These are phyloP conservation scores for Clarias batrachus DNA, from an alignment of 2,113 vertebrate species.

Conservation along the genomic window DNA sequence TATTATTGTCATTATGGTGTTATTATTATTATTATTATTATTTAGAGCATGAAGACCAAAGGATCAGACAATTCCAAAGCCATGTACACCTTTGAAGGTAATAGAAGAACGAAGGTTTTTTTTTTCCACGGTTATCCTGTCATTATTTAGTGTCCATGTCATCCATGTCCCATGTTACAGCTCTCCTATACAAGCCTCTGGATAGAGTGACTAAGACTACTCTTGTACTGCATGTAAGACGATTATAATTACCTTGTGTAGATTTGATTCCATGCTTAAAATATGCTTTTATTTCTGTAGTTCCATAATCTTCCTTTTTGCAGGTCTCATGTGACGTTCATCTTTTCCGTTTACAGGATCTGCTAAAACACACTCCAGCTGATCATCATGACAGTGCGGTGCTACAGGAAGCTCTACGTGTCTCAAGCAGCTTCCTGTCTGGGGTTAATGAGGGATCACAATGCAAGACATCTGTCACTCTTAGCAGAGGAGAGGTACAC, in stretches of 20 bases:
- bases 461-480: conserved; percentile 67
- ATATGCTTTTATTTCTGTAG: conserved; percentile 4
- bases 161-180: conserved; percentile 52
- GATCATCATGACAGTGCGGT: conserved; percentile 61
- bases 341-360: conserved; percentile 59
- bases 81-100: conserved; percentile 73
- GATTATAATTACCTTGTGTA: background rate
- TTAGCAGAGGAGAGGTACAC: conserved; percentile 70
- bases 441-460: conserved; percentile 74
- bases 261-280: background rate
- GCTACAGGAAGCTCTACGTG: conserved; percentile 70
- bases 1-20: too few species aligned
- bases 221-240: conserved; percentile 69
- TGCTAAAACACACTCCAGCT: conserved; percentile 69
- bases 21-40: background rate
- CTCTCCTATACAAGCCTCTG: conserved; percentile 75
- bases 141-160: background rate
- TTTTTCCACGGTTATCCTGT: background rate
- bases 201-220: conserved; percentile 77
- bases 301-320: background rate
- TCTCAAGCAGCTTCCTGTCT: conserved; percentile 74
- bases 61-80: conserved; percentile 60
- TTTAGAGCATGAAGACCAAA: conserved; percentile 71
- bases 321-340: background rate
- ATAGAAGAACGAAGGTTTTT: background rate